Percentiles rank a stretch among this genome's conserved stretches.
Evolutionary conservation across 2,113 vertebrate genomes (phyloP).

Genomic region (Anseranas semipalmata): DNA sequence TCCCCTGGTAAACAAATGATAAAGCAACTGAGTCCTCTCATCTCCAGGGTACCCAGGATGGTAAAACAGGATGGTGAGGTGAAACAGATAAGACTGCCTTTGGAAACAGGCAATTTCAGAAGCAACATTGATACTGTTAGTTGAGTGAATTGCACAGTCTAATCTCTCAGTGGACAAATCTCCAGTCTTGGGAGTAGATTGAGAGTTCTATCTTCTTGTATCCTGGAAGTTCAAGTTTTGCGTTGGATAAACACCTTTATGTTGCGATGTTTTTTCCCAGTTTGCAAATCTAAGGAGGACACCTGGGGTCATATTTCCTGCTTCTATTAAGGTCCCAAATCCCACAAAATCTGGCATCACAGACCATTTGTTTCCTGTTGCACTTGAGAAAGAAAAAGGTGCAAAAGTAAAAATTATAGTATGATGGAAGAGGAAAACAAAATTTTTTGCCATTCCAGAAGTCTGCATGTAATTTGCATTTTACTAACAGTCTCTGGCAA

Average conservation of each 20-base stretch:
- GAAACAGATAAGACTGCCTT: not conserved
- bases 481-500: not conserved
- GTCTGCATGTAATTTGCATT: not conserved
- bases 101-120: not conserved
- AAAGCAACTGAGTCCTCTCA: not conserved
- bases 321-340: not conserved
- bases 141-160: not conserved
- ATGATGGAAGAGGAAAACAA: not conserved
- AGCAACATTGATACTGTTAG: not conserved
- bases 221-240: not conserved
- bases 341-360: not conserved
- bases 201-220: not conserved
- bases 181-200: not conserved
- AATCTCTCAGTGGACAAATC: not conserved
- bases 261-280: not conserved
- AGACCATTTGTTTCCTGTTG: not conserved
- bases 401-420: not conserved
- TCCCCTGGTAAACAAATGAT: fast-evolving
- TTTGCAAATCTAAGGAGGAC: not conserved
- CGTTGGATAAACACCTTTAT: not conserved
- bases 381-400: not conserved
- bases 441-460: not conserved
- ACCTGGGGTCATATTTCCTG: not conserved
- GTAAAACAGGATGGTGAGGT: not conserved
- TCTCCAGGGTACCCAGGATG: fast-evolving